phyloP scores from a whole-genome alignment of 2,113 vertebrate species.

The Ailuropoda melanoleuca region DNA sequence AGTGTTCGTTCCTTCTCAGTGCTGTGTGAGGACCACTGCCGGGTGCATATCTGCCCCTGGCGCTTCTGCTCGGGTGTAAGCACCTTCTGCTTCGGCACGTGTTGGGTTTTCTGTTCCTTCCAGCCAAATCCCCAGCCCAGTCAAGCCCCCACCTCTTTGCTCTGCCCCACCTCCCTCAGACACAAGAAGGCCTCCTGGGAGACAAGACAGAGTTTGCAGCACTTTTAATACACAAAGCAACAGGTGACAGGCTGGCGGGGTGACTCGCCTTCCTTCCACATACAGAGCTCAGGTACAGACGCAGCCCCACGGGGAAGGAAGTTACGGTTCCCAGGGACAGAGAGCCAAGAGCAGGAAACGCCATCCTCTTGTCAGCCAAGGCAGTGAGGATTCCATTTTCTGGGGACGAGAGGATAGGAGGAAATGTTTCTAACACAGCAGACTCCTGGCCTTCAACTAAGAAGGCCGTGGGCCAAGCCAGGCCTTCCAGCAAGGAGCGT shows the following conservation, averaged over 20 bases:
- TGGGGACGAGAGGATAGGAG: not conserved
- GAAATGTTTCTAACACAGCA: not conserved
- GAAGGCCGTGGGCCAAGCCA: not conserved
- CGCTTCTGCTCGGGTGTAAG: not conserved
- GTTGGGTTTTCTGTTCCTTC: not conserved
- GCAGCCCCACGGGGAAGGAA: not conserved
- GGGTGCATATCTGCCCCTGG: not conserved
- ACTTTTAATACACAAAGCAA: slow-evolving; percentile 74
- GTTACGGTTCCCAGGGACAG: not conserved
- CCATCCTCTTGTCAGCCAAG: not conserved
- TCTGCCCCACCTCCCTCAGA: not conserved
- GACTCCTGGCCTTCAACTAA: not conserved
- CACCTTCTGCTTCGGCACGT: not conserved
- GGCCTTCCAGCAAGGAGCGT: not conserved
- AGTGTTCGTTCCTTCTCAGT: not conserved
- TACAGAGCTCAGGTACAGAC: not conserved
- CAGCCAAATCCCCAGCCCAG: not conserved
- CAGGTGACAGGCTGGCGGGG: not conserved
- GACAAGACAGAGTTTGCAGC: slow-evolving; percentile 58
- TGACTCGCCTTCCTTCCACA: not conserved
- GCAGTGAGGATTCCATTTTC: not conserved
- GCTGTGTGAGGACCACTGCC: rapidly evolving
- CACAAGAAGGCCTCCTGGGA: slow-evolving; percentile 1
- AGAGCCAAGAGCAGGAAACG: not conserved
- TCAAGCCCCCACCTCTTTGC: not conserved